Percentiles rank a stretch among this genome's conserved stretches.
Conservation (phyloP, 2,888 invertebrate species). For the Flexamia atlantica region DNA sequence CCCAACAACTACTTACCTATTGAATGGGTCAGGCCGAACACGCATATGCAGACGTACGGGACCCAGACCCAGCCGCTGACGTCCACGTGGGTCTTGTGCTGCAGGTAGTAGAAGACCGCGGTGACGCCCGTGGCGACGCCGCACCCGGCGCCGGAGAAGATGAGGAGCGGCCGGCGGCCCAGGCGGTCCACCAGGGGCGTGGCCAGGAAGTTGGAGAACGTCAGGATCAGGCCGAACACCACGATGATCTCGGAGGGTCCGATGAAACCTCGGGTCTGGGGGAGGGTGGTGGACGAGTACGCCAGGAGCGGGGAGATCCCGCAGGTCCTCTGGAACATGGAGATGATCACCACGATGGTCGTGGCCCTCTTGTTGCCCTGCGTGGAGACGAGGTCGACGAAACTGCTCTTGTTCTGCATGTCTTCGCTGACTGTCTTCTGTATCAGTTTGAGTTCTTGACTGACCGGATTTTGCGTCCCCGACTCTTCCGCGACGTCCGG, state of each 20-base stretch:
- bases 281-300: slow-evolving; percentile 81
- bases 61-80: slow-evolving; percentile 75
- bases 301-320: slow-evolving; percentile 82
- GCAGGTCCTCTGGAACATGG: slow-evolving; percentile 77
- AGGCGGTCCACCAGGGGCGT: slow-evolving; percentile 71
- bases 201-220: slow-evolving; percentile 77
- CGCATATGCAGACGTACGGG: slow-evolving; percentile 76
- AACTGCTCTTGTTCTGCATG: slow-evolving; percentile 75
- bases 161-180: slow-evolving; percentile 66
- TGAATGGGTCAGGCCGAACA: slow-evolving; percentile 80
- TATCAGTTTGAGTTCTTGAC: slow-evolving; percentile 69
- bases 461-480: slow-evolving; percentile 44
- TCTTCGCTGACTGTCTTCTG: slow-evolving; percentile 63
- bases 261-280: slow-evolving; percentile 74
- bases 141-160: slow-evolving; percentile 71
- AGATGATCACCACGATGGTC: slow-evolving; percentile 67
- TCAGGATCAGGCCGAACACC: slow-evolving; percentile 76
- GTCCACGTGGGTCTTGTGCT: slow-evolving; percentile 70
- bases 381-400: slow-evolving; percentile 65
- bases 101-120: slow-evolving; percentile 66
- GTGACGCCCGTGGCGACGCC: slow-evolving; percentile 63
- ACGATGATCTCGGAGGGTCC: slow-evolving; percentile 70
- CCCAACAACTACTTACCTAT: too few relatives aligned
- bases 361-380: slow-evolving; percentile 66
- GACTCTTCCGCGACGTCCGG: slow-evolving; percentile 55